Evolutionary conservation across 2,113 vertebrate genomes (phyloP).

Genomic region (Dipodomys ordii): DNA sequence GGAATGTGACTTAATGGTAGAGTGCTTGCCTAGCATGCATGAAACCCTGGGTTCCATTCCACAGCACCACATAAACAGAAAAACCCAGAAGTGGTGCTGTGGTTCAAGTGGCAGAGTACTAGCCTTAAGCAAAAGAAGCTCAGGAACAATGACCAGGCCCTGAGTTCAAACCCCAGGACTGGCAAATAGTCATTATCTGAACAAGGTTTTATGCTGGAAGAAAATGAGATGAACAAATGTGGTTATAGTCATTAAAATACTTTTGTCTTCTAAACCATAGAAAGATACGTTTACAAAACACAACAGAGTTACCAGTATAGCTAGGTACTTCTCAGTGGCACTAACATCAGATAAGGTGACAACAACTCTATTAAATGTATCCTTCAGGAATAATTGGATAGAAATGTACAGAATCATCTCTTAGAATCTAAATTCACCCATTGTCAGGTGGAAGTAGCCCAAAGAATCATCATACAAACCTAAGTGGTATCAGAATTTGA

Average conservation of each 20-base stretch:
- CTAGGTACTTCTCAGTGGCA: background rate
- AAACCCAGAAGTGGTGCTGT: no score
- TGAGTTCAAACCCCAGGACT: no score
- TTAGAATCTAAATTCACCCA: slow-evolving; percentile 39
- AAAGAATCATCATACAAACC: slow-evolving; percentile 58
- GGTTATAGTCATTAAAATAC: background rate
- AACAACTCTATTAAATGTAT: background rate
- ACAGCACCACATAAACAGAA: no score
- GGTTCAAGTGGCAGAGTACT: no score
- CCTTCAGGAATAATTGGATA: background rate
- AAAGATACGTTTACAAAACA: background rate
- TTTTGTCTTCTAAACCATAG: background rate
- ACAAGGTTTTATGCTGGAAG: background rate
- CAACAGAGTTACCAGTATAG: background rate
- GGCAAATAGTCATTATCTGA: background rate
- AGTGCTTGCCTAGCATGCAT: no score
- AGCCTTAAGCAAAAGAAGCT: no score
- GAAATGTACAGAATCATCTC: background rate
- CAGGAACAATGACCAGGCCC: no score
- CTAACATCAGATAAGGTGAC: background rate
- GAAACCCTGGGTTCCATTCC: no score
- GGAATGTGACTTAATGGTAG: no score
- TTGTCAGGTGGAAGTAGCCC: slow-evolving; percentile 29
- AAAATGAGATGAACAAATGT: background rate
- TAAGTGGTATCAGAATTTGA: slow-evolving; percentile 46